Evolutionary conservation across 2,113 vertebrate genomes (phyloP).

Genomic region (Psilopsiagon aymara): DNA sequence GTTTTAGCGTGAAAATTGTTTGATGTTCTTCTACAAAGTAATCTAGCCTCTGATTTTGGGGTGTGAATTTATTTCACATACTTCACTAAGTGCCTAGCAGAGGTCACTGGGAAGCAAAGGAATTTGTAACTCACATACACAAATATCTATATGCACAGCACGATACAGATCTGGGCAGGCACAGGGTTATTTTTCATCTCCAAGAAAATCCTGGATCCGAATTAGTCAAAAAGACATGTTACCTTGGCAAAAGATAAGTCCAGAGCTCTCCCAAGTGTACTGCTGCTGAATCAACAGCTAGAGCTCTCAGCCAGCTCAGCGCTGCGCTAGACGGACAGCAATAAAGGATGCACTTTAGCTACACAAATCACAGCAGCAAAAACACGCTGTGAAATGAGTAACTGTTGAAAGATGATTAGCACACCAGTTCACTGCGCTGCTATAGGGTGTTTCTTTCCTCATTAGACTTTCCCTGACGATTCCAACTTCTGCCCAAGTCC

Average conservation of each 20-base stretch:
- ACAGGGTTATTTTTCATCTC: not conserved
- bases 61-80: not conserved
- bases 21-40: not conserved
- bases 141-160: not conserved
- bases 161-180: not conserved
- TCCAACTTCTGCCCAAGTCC: not conserved
- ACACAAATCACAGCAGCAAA: not conserved
- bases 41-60: not conserved
- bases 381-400: rapidly evolving
- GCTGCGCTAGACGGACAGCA: not conserved
- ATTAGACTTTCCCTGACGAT: not conserved
- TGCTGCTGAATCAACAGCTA: slow-evolving; percentile 32
- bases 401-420: not conserved
- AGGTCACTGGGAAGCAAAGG: not conserved
- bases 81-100: not conserved
- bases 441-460: not conserved
- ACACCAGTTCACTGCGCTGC: not conserved
- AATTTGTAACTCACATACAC: slow-evolving; percentile 9
- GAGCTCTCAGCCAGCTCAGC: not conserved
- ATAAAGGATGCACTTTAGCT: not conserved
- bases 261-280: slow-evolving; percentile 59
- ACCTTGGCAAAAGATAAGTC: slow-evolving; percentile 39
- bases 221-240: not conserved
- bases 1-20: not conserved
- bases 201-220: slow-evolving; percentile 35